Evolutionary conservation across 2,888 invertebrate species (phyloP), one percentile per base, ranked within the genome.

Genomic region (Caenorhabditis doughertyi): DNA sequence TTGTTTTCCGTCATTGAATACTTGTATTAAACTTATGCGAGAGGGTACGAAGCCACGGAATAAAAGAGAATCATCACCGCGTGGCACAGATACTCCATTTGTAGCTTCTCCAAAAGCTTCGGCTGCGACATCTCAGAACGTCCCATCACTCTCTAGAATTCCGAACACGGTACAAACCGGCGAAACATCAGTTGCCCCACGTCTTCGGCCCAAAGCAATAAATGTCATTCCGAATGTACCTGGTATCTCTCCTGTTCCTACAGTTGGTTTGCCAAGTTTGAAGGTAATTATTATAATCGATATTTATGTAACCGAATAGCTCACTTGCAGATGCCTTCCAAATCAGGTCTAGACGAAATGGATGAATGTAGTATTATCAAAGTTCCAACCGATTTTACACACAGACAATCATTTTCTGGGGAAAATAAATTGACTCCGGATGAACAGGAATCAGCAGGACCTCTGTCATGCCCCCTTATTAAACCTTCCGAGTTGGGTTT

Each of bases 161-260:
- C 9, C 49, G 2, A 27, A 27, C 49, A 7, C n/a, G n/a, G 9
- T 27, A 3, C 18, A 27, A 47, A 27, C 67, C 18, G 76, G 67
- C 3, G 68, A 76, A 29, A 91, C 91, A 5, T 90, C 90, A 4
- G 91, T 91, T 29, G 90, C 90, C 76, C 91, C 91, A 3, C 84
- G 91, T 9, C 86, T 91, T n/a, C 84, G 91, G 25, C 91, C 91
- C 9, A 91, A 91, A 76, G 88, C 90, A 13, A 82, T 83, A n/a
- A 67, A 85, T 5, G 29, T 51, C 5, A 62, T 85, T 42, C 68
- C 60, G 16, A 72, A 65, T 18, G 53, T 79, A 8, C 79, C 79
- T 2, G 67, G 72, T 9, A 79, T 79, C 29, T 64, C 70, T 4
- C 70, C 77, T 0, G 70, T 70, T 42, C 77, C 77, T 21, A 44